Percentiles rank a stretch among this genome's conserved stretches.
phyloP scores from a whole-genome alignment of 2,113 vertebrate species.

The Chelonoidis abingdonii region DNA sequence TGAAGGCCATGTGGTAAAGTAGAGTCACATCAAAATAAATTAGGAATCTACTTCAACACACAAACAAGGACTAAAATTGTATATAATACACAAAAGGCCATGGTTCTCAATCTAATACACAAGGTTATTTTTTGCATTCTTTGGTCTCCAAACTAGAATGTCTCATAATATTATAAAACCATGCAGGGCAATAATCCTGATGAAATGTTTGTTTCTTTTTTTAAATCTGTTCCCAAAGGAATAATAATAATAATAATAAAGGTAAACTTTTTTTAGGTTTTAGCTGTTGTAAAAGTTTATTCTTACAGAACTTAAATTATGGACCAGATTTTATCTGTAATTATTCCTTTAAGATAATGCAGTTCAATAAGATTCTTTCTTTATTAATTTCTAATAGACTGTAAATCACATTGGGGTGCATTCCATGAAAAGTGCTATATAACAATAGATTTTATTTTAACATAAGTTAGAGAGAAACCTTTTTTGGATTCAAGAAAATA shows the following conservation, averaged over 20 bases:
- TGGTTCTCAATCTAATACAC: not conserved
- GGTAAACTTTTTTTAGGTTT: not conserved
- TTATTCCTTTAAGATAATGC: not conserved
- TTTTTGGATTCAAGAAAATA: not conserved
- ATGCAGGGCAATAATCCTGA: not conserved
- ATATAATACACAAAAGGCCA: not conserved
- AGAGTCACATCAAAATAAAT: not conserved
- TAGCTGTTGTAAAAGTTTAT: not conserved
- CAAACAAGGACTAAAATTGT: not conserved
- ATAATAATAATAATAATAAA: not conserved
- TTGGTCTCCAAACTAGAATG: not conserved
- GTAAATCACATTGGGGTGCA: not conserved
- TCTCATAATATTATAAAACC: not conserved
- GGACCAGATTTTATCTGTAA: not conserved
- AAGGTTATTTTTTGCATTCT: not conserved
- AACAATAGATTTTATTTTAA: not conserved
- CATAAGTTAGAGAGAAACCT: not conserved
- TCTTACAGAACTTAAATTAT: not conserved
- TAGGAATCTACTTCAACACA: not conserved
- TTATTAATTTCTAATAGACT: not conserved
- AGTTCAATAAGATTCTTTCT: constrained; percentile 6
- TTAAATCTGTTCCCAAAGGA: not conserved
- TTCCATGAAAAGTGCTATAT: not conserved
- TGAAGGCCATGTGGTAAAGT: not conserved
- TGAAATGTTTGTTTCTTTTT: not conserved